These are phyloP conservation scores for Thaumetopoea pityocampa DNA, from an alignment of 1,140 invertebrate genomes.

Conservation along the genomic window DNA sequence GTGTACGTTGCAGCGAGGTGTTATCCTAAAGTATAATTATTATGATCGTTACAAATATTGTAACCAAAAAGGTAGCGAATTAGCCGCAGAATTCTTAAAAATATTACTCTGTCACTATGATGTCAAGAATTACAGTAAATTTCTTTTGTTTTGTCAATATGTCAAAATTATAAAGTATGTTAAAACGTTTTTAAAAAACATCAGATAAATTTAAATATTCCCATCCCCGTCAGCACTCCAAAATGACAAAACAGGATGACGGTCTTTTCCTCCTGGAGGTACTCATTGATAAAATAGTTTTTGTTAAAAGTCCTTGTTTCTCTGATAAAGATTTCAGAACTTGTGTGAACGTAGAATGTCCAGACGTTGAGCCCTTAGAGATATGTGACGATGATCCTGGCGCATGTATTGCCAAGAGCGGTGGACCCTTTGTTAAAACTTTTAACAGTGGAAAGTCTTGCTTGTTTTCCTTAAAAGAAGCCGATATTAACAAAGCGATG, in stretches of 20 bases:
- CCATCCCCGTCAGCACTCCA: conserved; percentile 45
- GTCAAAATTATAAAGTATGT: conserved; percentile 52
- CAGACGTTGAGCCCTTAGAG: conserved; percentile 70
- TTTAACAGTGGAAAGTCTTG: conserved; percentile 77
- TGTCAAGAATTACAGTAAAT: not conserved
- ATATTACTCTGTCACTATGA: conserved; percentile 2
- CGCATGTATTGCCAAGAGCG: conserved; percentile 44
- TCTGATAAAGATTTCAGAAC: conserved; percentile 69
- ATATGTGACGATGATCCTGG: conserved; percentile 76
- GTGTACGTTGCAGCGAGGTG: too few species aligned
- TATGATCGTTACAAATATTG: too few species aligned
- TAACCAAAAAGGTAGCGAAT: too few species aligned
- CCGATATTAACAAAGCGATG: conserved; percentile 63
- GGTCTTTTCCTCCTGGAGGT: conserved; percentile 77
- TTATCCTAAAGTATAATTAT: too few species aligned
- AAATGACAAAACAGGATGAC: conserved; percentile 71
- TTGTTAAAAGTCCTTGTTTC: conserved; percentile 60
- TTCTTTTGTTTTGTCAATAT: conserved; percentile 49
- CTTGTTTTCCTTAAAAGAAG: conserved; percentile 72
- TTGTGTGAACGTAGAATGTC: conserved; percentile 71
- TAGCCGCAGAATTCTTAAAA: conserved; percentile 6
- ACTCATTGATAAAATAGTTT: conserved; percentile 73
- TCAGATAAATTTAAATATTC: conserved; percentile 42
- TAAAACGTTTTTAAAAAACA: conserved; percentile 32
- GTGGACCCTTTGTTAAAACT: conserved; percentile 49